Conservation (phyloP, 1,140 invertebrate species). For the Zophobas atratus region DNA sequence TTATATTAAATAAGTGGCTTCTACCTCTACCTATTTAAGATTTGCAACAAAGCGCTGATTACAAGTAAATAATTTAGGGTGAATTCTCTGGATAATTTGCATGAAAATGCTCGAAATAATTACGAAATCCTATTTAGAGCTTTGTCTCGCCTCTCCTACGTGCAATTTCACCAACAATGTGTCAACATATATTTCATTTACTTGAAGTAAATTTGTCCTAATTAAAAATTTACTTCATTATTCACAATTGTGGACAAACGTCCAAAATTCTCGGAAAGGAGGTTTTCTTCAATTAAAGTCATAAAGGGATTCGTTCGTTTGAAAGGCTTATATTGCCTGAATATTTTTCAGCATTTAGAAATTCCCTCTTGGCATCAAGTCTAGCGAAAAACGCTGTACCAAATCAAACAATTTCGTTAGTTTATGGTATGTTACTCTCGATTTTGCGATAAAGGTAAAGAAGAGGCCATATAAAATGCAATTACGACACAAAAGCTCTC, state of each 20-base stretch:
- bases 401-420: slow-evolving; percentile 10
- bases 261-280: not conserved
- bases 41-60: slow-evolving; percentile 9
- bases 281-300: slow-evolving; percentile 1
- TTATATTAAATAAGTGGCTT: not conserved
- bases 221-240: not conserved
- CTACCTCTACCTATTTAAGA: not conserved
- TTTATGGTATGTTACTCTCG: not conserved
- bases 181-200: no score
- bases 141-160: not conserved
- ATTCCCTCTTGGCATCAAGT: not conserved
- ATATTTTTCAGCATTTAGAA: slow-evolving; percentile 13
- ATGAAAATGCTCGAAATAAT: not conserved
- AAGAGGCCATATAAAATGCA: not conserved
- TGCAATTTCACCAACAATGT: not conserved
- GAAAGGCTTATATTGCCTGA: not conserved
- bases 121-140: not conserved
- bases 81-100: not conserved
- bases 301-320: not conserved
- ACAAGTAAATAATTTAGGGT: slow-evolving; percentile 10
- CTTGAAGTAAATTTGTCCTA: not conserved
- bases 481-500: no score
- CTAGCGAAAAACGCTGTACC: not conserved
- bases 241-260: not conserved
- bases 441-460: not conserved